Base-by-base conservation (phyloP, 2,888 invertebrate genomes). In the Coelogynopora nodosa region DNA sequence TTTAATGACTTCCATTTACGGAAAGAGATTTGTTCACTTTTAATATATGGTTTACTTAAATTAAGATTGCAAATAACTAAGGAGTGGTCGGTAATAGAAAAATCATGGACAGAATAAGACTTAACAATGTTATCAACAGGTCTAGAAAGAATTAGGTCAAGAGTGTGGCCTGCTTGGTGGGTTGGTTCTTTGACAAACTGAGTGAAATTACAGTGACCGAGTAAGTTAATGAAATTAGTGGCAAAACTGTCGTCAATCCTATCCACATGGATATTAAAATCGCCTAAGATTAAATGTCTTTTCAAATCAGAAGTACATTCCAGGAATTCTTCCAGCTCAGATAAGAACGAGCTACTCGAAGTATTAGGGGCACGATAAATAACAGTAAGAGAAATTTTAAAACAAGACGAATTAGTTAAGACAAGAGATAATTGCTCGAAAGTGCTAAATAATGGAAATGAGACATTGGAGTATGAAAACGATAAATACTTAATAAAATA, bases 181-280 rank as follows among this genome's bases (percentile, higher is more conserved):
- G 74, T 74, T 5, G 18, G 23, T 74, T 74, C 74, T 74, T 74
- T 74, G 74, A 74, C 74, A 74, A 74, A 74, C 74, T 74, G 74
- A 74, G 74, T 74, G 2, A 74, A 74, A 74, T 74, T 74, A 23
- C 23, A 13, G 23, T 74, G 74, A 23, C 74, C 74, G 23, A 74
- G 5, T 74, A 26, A 74, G 74, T 74, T 74, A 23, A 74, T 74
- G 74, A 74, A 74, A 74, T 74, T 13, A n/a, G 74, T 74, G 10
- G 74, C 49, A 74, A 74, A 74, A 74, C 74, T 74, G 23, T 74
- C 74, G 27, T 74, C 18, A 74, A 74, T 74, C 74, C 23, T 74
- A 74, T 74, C 74, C 23, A 74, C 74, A 74, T 74, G 27, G 74
- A 74, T 74, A 74, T 74, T 74, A 74, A 74, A 74, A 74, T 74